These are phyloP conservation scores for Chrysolina haemoptera DNA, from an alignment of 2,888 invertebrate species.

Conservation along the genomic window DNA sequence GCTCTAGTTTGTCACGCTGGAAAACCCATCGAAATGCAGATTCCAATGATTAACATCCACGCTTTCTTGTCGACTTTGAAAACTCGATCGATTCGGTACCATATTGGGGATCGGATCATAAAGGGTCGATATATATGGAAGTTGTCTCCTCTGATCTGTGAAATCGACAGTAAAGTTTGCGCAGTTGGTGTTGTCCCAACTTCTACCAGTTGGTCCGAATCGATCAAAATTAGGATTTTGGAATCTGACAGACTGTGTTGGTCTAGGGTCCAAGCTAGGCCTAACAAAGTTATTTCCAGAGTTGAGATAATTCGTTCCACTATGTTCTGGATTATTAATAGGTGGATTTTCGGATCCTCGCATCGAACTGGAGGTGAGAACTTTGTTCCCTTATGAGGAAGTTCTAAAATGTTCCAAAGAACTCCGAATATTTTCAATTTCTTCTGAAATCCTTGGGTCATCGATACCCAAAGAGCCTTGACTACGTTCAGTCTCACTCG, in stretches of 20 bases:
- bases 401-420: too few species aligned
- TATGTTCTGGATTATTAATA: neutral
- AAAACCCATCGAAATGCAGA: too few species aligned
- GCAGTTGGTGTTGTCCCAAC: neutral
- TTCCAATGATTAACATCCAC: too few species aligned
- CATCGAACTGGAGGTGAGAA: neutral
- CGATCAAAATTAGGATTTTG: neutral
- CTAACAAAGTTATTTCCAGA: neutral
- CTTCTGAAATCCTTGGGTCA: too few species aligned
- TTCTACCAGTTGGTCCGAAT: too few species aligned
- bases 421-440: too few species aligned
- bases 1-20: too few species aligned
- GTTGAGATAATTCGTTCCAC: neutral
- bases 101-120: neutral
- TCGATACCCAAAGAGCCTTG: too few species aligned
- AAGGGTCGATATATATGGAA: neutral
- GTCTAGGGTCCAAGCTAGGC: neutral
- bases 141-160: neutral
- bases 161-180: neutral
- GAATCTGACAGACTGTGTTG: neutral
- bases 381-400: too few species aligned
- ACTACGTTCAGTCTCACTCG: too few species aligned
- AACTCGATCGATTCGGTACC: neutral
- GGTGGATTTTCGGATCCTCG: neutral
- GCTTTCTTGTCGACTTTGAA: neutral